These are phyloP conservation scores for Standfussiana lucernea DNA, from an alignment of 2,888 invertebrate species.

Conservation along the genomic window DNA sequence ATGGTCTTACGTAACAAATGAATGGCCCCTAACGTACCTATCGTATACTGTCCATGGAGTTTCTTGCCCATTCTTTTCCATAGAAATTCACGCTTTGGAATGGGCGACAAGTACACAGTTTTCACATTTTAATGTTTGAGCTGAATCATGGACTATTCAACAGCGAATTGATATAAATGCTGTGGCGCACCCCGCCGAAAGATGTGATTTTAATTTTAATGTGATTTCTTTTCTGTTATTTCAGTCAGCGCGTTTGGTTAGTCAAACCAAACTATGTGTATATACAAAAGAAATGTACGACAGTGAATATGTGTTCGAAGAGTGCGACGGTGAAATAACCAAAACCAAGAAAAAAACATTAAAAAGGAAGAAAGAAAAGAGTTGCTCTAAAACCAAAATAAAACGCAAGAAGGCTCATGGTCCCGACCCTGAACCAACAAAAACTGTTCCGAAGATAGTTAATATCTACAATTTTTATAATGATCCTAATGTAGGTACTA, in stretches of 20 bases:
- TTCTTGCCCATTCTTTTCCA: neutral
- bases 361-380: neutral
- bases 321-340: neutral
- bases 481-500: neutral
- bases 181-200: neutral
- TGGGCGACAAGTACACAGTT: too few relatives aligned
- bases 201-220: neutral
- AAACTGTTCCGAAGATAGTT: rapidly evolving
- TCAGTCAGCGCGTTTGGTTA: neutral
- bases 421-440: neutral
- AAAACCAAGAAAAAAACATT: neutral
- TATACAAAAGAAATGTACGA: neutral
- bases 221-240: neutral
- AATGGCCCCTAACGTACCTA: too few relatives aligned
- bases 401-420: neutral
- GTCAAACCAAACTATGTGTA: neutral
- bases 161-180: too few relatives aligned
- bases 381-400: neutral
- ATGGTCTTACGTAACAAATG: too few relatives aligned
- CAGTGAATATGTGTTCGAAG: neutral
- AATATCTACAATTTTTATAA: neutral
- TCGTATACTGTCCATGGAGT: neutral
- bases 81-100: too few relatives aligned
- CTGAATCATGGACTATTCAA: too few relatives aligned
- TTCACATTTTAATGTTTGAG: too few relatives aligned